Conservation (phyloP, 2,113 vertebrate genomes). For the Hippocampus mohnikei region DNA sequence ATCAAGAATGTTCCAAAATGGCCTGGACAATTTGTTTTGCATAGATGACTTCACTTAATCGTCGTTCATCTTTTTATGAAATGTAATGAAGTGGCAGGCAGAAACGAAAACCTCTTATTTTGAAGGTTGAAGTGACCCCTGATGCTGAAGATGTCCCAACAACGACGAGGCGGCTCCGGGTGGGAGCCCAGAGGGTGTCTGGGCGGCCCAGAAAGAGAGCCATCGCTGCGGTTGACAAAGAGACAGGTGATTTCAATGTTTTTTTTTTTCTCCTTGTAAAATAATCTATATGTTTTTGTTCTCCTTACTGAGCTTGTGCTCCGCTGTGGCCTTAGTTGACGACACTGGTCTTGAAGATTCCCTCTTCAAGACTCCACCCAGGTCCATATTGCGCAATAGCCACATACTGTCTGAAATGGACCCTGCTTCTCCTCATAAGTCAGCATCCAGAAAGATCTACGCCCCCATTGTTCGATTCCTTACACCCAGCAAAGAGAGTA, state of each 20-base stretch:
- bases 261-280: neutral
- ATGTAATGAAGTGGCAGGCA: neutral
- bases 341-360: constrained; percentile 34
- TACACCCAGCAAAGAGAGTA: constrained; percentile 72
- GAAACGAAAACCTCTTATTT: neutral
- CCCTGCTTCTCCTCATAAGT: constrained; percentile 38
- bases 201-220: constrained; percentile 50
- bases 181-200: too few species aligned
- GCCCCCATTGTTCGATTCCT: constrained; percentile 71
- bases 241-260: constrained; percentile 39
- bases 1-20: neutral
- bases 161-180: constrained; percentile 41
- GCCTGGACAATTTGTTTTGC: neutral
- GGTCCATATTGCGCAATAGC: constrained; percentile 34
- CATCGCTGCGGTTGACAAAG: constrained; percentile 37
- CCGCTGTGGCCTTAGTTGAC: neutral
- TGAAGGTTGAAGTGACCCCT: constrained; percentile 35
- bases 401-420: constrained; percentile 42
- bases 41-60: neutral
- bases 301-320: neutral
- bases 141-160: constrained; percentile 52
- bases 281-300: neutral
- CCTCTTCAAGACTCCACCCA: constrained; percentile 66
- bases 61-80: neutral
- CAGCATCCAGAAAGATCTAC: constrained; percentile 65